These are phyloP conservation scores for Eulemur macaco DNA, from an alignment of 2,113 vertebrate genomes.

Conservation along the genomic window DNA sequence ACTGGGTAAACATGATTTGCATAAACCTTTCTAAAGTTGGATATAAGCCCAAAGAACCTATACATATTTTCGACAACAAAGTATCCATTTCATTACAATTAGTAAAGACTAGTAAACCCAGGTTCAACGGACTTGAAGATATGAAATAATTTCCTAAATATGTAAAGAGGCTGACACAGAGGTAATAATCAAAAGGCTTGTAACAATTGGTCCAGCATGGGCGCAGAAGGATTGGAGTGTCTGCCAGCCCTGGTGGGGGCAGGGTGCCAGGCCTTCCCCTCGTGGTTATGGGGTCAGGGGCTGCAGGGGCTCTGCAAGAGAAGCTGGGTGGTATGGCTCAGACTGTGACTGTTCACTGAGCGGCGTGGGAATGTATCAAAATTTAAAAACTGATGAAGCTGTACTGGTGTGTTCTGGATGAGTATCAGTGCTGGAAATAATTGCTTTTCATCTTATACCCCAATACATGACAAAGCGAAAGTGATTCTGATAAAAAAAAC, in stretches of 20 bases:
- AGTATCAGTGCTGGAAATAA: not conserved
- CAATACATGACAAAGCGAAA: not conserved
- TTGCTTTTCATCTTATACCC: not conserved
- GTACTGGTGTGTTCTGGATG: not conserved
- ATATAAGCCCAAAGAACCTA: not conserved
- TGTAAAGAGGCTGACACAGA: not conserved
- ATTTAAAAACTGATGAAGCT: not conserved
- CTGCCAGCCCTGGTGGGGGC: not conserved
- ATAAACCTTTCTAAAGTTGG: not conserved
- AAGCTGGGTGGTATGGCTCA: not conserved
- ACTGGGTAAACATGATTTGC: not conserved
- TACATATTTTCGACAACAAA: not conserved
- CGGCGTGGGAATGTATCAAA: not conserved
- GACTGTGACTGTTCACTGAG: not conserved
- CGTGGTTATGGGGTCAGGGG: not conserved
- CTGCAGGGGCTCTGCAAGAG: not conserved
- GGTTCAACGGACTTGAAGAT: not conserved
- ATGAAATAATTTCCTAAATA: not conserved
- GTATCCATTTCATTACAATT: not conserved
- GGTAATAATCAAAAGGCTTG: not conserved
- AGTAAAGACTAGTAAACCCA: not conserved
- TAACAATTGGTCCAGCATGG: not conserved
- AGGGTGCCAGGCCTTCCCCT: not conserved
- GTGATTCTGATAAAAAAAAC: not conserved
- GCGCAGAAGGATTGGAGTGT: fast-evolving